Evolutionary conservation across 2,888 invertebrate species (phyloP), one percentile per base, ranked within the genome.

Genomic region (Penaeus monodon): DNA sequence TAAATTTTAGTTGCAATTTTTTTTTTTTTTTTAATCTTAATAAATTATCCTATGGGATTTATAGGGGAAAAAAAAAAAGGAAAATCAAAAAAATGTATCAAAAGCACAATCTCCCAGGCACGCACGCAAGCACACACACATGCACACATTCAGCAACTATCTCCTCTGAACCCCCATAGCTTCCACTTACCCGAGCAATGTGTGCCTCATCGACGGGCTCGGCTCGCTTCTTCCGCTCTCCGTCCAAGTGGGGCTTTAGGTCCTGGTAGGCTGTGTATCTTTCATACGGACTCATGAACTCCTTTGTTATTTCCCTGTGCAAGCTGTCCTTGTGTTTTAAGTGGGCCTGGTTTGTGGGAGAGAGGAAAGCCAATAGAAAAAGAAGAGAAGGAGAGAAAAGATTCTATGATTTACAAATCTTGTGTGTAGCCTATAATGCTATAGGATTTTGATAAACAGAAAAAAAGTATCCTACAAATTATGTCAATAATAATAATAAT

Each of bases 231-330:
- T 81, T 80, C 78, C 84, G 80, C 29, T 81, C 86, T 33, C 64
- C 85, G 49, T 89, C 89, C 29, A 87, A 44, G 44, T 68, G 57
- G n/a, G 89, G 89, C 57, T 87, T 89, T 44, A 85, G n/a, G n/a
- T 89, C 88, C 49, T 77, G 29, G 73, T 88, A 89, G 33, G 81
- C 74, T 22, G 49, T 80, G 66, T 89, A 86, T 12, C 89, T 78
- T 49, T 89, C 86, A 78, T 74, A 88, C 12, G 89, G 89, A 86
- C 88, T 88, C 64, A 84, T 63, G 78, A 84, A 89, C 44, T 76
- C 29, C 66, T 64, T 22, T 4, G 66, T 80, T 17, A 64, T n/a
- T 65, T 81, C 68, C 33, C n/a, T 17, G 65, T 57, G 74, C 64
- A 33, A 29, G n/a, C 27, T 57, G 38, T 27, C 38, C 33, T 24